phyloP scores from a whole-genome alignment of 2,797 vertebrate genomes.

The Cottoperca gobio region DNA sequence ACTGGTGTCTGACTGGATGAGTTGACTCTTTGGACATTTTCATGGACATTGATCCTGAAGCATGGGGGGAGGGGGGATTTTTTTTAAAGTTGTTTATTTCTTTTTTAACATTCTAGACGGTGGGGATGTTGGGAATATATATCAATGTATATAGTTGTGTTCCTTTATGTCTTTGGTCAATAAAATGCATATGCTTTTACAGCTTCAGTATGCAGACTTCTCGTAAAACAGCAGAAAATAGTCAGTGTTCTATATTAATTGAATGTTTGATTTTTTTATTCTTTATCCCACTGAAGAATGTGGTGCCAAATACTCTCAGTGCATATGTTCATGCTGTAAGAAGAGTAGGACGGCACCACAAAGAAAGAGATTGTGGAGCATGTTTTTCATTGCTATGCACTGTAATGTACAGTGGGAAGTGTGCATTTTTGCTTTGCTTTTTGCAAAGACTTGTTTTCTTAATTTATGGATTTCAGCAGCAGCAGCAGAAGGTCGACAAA shows the following conservation, averaged over 20 bases:
- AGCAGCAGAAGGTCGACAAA: constrained; percentile 15
- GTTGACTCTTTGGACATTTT: constrained; percentile 62
- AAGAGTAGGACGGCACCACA: not conserved
- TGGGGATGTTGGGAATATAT: constrained; percentile 70
- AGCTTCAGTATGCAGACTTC: constrained; percentile 71
- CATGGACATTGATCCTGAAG: constrained; percentile 68
- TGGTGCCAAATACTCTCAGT: constrained; percentile 58
- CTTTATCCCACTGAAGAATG: constrained; percentile 20
- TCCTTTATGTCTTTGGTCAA: constrained; percentile 86
- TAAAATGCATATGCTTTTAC: constrained; percentile 84
- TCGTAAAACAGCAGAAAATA: constrained; percentile 22
- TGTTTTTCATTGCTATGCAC: constrained; percentile 33
- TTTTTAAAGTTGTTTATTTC: constrained; percentile 54
- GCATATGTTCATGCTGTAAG: constrained; percentile 27
- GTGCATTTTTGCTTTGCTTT: constrained; percentile 32
- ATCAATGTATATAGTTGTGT: constrained; percentile 89
- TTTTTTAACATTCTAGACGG: constrained; percentile 60
- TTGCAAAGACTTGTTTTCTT: constrained; percentile 43
- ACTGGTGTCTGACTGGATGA: constrained; percentile 91
- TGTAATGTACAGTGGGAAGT: constrained; percentile 35
- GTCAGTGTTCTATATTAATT: constrained; percentile 11
- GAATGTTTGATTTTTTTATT: not conserved
- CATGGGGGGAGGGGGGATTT: constrained; percentile 23
- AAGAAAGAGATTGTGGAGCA: constrained; percentile 1
- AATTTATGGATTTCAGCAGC: constrained; percentile 54